Percentiles rank a stretch among this genome's conserved stretches.
Conservation (phyloP, 2,113 vertebrate species). For the Pterocles burchelli region DNA sequence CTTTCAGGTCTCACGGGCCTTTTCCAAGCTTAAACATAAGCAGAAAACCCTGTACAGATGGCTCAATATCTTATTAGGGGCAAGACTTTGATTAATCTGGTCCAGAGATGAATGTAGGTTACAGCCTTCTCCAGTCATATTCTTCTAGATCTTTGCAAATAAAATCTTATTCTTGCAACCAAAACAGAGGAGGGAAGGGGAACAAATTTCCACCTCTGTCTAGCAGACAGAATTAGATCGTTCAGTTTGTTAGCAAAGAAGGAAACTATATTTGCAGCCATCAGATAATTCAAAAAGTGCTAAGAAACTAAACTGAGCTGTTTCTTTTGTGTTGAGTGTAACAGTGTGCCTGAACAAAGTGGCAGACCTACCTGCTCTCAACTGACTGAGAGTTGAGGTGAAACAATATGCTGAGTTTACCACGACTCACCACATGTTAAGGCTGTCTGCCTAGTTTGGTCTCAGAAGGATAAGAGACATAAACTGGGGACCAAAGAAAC, state of each 20-base stretch:
- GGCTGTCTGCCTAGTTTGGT: neutral
- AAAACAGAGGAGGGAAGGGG: neutral
- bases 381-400: neutral
- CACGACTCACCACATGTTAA: neutral
- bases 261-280: neutral
- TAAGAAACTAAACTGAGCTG: neutral
- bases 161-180: neutral
- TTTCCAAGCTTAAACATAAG: neutral
- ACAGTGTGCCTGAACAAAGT: neutral
- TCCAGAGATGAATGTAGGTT: neutral
- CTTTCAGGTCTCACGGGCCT: neutral
- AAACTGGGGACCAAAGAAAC: neutral
- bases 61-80: neutral
- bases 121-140: neutral
- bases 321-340: neutral
- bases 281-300: neutral
- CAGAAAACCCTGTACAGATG: neutral
- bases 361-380: neutral
- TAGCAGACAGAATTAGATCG: neutral
- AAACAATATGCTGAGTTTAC: neutral
- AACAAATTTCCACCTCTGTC: neutral
- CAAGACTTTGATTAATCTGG: neutral
- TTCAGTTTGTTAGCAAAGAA: neutral
- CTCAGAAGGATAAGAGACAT: neutral
- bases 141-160: neutral